Evolutionary conservation across 1,140 invertebrate species (phyloP).

Genomic region (Laupala kohalensis): DNA sequence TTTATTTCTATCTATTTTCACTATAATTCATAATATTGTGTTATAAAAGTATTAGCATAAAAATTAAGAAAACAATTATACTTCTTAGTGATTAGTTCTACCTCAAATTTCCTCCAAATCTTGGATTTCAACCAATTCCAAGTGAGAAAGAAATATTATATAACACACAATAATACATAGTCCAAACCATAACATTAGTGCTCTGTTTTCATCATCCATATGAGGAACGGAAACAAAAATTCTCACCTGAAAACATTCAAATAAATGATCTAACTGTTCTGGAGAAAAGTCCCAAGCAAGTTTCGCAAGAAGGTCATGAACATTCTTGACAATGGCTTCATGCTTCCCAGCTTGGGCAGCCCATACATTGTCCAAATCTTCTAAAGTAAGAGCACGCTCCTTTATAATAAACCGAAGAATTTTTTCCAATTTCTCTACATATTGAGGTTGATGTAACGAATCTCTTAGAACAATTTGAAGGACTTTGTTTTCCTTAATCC

Average conservation of each 20-base stretch:
- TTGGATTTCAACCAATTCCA: too few relatives aligned
- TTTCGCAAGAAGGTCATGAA: conserved; percentile 92
- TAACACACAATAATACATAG: too few relatives aligned
- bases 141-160: too few relatives aligned
- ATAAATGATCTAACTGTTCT: conserved; percentile 92
- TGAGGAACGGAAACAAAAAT: too few relatives aligned
- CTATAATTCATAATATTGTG: too few relatives aligned
- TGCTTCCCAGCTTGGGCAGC: conserved; percentile 89
- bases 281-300: conserved; percentile 96
- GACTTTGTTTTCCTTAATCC: conserved; percentile 94
- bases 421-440: conserved; percentile 96
- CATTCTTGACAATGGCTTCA: conserved; percentile 92
- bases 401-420: conserved; percentile 94
- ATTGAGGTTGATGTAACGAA: conserved; percentile 93
- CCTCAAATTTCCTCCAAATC: too few relatives aligned
- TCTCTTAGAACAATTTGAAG: conserved; percentile 90
- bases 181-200: too few relatives aligned
- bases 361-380: conserved; percentile 92
- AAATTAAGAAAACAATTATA: too few relatives aligned
- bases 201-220: too few relatives aligned
- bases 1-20: too few relatives aligned
- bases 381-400: conserved; percentile 77
- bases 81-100: too few relatives aligned
- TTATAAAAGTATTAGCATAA: too few relatives aligned
- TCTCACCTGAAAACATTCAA: conserved; percentile 88